Evolutionary conservation across 2,888 invertebrate species (phyloP), one percentile per base, ranked within the genome.

Genomic region (Acanthopleura granulata): DNA sequence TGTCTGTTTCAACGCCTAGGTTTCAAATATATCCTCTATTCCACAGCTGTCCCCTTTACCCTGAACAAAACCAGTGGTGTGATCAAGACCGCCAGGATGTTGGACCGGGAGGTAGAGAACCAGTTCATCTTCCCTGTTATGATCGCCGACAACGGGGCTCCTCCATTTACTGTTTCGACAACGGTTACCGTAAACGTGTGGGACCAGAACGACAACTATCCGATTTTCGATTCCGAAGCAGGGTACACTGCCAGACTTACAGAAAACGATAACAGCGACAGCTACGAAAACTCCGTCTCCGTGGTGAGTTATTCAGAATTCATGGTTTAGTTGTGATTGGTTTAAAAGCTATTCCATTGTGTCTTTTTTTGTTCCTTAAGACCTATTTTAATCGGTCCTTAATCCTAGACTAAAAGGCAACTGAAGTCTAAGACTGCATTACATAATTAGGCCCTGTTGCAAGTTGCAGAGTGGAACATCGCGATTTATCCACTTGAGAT

Each of bases 171-270:
- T 49, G 72, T 66, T 12, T 62, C 75, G 40, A 72, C 71, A 16
- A 70, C 49, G 27, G 62, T 76, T 27, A 40, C 25, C 9, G 94
- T 97, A 15, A 96, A 96, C 86, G 49, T 71, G 3, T 49, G 18
- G 49, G 90, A 90, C 74, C 96, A 97, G 91, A 97, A 97, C 91
- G 97, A 97, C 89, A 97, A 97, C 89, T 97, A 97, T 12, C 97
- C 97, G 0, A 93, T 96, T 81, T 97, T 97, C 88, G 97, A 51
- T 15, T 78, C 78, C 18, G 25, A 69, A 6, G 49, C 50, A 25
- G 78, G 78, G 0, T 78, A 78, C 62, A 40, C 72, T n/a, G 74
- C 74, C 0, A 57, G 40, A 14, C 30, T 76, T 9, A 61, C 61
- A 15, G 78, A 78, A 69, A 61, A 74, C 49, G 50, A 71, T 27